Evolutionary conservation across 2,888 invertebrate species (phyloP), one percentile per base, ranked within the genome.

Genomic region (Mamestra brassicae): DNA sequence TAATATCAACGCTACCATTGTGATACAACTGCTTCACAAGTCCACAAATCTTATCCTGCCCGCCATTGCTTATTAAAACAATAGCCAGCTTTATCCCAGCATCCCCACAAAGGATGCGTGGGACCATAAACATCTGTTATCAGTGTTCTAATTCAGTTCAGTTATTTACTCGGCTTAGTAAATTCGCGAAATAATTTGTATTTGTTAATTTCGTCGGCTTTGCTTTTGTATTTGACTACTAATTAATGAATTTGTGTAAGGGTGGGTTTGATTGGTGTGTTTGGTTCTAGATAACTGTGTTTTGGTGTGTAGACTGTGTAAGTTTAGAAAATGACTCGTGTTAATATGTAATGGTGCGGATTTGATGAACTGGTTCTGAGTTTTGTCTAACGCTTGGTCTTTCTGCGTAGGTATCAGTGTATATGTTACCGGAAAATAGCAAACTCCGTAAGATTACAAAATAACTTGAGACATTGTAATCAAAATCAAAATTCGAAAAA

Each of bases 61-160:
- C 34, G 6, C 52, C 15, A 54, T 57, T 78, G 62, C 79, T 79
- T 79, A 58, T 62, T 66, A 57, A 80, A 79, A 80, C 80, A 80
- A 80, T 79, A 52, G 63, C 10, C 52, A 2, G 17, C 26, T 55
- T 78, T 61, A 52, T 57, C 26, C 54, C n/a, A 42, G 60, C 26
- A 15, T 6, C 45, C 6, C 47, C 55, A 79, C 83, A 80, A 80
- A 64, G 45, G 63, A 34, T 61, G n/a, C 84, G 81, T 81, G 80
- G 57, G 81, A 84, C 64, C 66, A 60, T 66, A 69, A 84, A 62
- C 84, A 81, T 38, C 81, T 84, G 85, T 67, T 74, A 84, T 81
- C 81, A 67, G 66, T 11, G 42, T 62, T 66, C 55, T 36, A 47
- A 61, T 80, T 60, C 74, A 47, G 69, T 74, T 74, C 75, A 67